Evolutionary conservation across 2,797 vertebrate species (phyloP).

Genomic region (Sebastes diaconus): DNA sequence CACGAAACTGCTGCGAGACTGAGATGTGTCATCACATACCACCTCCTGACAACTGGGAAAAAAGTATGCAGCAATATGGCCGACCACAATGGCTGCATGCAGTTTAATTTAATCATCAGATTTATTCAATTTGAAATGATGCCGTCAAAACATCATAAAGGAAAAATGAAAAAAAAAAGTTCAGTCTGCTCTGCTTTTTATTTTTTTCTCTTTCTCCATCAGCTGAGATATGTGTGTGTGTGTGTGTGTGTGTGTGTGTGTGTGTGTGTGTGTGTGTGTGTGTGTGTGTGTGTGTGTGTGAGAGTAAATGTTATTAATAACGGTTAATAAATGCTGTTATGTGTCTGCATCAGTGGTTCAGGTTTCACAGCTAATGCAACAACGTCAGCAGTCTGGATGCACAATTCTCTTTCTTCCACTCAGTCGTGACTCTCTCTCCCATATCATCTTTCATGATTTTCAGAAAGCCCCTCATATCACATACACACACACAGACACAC

Average conservation of each 20-base stretch:
- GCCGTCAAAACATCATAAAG: not conserved
- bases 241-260: too few species aligned
- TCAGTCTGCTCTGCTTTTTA: not conserved
- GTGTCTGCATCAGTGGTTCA: conserved; percentile 42
- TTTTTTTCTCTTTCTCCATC: not conserved
- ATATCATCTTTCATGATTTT: conserved; percentile 62
- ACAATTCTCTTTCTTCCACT: conserved; percentile 20
- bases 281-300: not conserved
- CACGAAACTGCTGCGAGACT: too few species aligned
- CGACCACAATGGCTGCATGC: not conserved
- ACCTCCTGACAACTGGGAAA: not conserved
- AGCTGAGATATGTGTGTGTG: not conserved
- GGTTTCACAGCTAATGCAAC: conserved; percentile 58
- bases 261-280: not conserved
- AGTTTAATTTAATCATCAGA: not conserved
- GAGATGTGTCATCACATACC: not conserved
- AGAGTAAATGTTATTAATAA: conserved; percentile 51
- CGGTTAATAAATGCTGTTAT: conserved; percentile 46
- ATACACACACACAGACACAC: not conserved
- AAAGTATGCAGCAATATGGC: not conserved
- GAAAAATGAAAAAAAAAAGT: not conserved
- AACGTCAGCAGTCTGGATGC: conserved; percentile 39
- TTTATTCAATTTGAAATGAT: not conserved
- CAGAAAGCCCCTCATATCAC: conserved; percentile 36
- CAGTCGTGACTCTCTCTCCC: conserved; percentile 12